Base-by-base conservation (phyloP, 2,113 vertebrate species). In the Mus spicilegus region DNA sequence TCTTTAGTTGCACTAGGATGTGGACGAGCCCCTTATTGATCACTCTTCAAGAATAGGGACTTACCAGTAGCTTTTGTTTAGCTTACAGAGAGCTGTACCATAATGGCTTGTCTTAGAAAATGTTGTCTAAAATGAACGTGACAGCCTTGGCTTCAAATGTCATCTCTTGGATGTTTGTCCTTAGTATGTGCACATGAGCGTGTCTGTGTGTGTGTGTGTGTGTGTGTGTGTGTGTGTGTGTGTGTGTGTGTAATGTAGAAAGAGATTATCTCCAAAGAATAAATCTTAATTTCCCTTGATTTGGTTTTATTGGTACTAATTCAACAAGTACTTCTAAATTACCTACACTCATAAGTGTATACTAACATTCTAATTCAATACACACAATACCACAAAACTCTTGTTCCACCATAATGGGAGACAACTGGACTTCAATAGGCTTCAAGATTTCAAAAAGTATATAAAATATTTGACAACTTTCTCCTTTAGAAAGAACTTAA, bases 61-160 rank as follows among this genome's bases (percentile, higher is more conserved):
- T 39, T 46, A 72, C 20, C 26, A 95, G 87, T 91, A 63, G 63
- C 92, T 95, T 97, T 63, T 92, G 22, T 87, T 95, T 77, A 61
- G 58, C 88, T 89, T 94, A 90, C 42, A 87, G 80, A 95, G 19
- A 82, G 49, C 77, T 94, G 28, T 80, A 54, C 28, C 54, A 67
- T 85, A 95, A 81, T 87, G 49, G 61, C 58, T 30, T 77, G 24
- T 82, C 88, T 70, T 89, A 96, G 46, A 92, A 63, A 82, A 95
- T 17, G 11, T 95, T 81, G 90, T 96, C 88, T 92, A 96, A 95
- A 93, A 96, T 63, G 69, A 88, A 76, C 65, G 39, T 73, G 58
- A 81, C 90, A 85, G 70, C 75, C 93, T 90, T 94, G 90, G 26
- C 85, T 95, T 97, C 95, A 86, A 92, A 73, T 86, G 63, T 33